Evolutionary conservation across 2,797 vertebrate species (phyloP).

Genomic region (Semotilus atromaculatus): DNA sequence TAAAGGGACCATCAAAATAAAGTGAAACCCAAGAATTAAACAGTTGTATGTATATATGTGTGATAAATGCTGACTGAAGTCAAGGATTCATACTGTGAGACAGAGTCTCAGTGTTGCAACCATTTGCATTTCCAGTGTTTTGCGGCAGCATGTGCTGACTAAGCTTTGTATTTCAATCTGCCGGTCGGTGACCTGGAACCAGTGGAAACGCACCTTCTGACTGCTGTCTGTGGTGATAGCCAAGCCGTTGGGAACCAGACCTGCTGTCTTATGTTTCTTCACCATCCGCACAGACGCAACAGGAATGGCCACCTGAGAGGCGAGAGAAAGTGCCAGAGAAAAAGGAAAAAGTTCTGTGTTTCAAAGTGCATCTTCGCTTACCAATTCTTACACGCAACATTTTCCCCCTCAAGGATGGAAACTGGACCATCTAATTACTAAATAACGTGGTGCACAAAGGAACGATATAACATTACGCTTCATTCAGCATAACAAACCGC

Average conservation of each 20-base stretch:
- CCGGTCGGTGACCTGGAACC: slow-evolving; percentile 18
- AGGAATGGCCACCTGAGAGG: slow-evolving; percentile 86
- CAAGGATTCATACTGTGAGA: not conserved
- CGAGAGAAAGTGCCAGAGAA: not conserved
- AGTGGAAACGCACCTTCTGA: slow-evolving; percentile 56
- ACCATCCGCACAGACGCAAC: slow-evolving; percentile 89
- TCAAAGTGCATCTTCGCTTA: not conserved
- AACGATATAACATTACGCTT: not conserved
- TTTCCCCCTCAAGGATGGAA: not conserved
- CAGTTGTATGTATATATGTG: not conserved
- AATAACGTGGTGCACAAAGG: not conserved
- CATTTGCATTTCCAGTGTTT: slow-evolving; percentile 19
- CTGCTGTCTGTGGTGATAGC: slow-evolving; percentile 91
- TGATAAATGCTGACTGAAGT: slow-evolving; percentile 22
- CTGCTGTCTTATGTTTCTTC: slow-evolving; percentile 94
- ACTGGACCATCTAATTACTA: slow-evolving; percentile 2
- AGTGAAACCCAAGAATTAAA: no score
- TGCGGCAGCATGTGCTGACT: slow-evolving; percentile 5
- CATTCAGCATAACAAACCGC: not conserved
- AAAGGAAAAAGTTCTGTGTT: not conserved
- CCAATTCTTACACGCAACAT: not conserved
- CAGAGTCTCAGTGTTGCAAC: slow-evolving; percentile 14
- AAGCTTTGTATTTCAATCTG: slow-evolving; percentile 33
- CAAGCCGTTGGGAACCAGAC: slow-evolving; percentile 92
- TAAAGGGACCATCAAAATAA: no score